These are phyloP conservation scores for Trachelus tabidus DNA, from an alignment of 2,888 invertebrate species.

Conservation along the genomic window DNA sequence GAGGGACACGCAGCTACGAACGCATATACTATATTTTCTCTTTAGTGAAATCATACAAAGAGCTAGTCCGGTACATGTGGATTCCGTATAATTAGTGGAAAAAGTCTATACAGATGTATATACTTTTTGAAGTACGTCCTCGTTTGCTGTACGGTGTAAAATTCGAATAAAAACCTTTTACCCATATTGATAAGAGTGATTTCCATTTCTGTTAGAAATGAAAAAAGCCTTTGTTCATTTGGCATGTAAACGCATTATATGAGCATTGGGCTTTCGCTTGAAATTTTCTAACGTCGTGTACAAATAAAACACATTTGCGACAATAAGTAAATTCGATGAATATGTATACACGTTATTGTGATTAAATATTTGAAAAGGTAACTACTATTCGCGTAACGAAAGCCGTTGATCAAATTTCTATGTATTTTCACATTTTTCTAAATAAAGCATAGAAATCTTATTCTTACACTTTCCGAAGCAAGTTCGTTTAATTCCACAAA, in stretches of 20 bases:
- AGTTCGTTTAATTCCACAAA: slow-evolving; percentile 69
- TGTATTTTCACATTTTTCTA: background rate
- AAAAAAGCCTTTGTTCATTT: background rate
- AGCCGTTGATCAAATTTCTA: background rate
- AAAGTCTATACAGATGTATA: background rate
- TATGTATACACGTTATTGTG: background rate
- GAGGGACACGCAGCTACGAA: background rate
- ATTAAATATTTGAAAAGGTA: background rate
- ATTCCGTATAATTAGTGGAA: background rate
- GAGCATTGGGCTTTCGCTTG: background rate
- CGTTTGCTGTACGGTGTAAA: background rate
- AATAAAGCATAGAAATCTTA: slow-evolving; percentile 9
- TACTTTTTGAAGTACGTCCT: background rate
- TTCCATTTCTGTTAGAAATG: background rate
- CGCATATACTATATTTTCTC: slow-evolving; percentile 20
- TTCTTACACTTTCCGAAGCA: slow-evolving; percentile 66
- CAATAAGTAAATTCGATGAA: background rate
- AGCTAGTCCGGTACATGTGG: background rate
- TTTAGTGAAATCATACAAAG: slow-evolving; percentile 25
- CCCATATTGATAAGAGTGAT: background rate
- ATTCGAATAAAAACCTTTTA: background rate
- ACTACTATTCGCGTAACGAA: background rate
- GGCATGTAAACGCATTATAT: background rate
- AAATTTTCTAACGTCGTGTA: background rate
- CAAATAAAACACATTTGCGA: background rate